phyloP scores from a whole-genome alignment of 2,888 invertebrate species.

The Agrochola lota region DNA sequence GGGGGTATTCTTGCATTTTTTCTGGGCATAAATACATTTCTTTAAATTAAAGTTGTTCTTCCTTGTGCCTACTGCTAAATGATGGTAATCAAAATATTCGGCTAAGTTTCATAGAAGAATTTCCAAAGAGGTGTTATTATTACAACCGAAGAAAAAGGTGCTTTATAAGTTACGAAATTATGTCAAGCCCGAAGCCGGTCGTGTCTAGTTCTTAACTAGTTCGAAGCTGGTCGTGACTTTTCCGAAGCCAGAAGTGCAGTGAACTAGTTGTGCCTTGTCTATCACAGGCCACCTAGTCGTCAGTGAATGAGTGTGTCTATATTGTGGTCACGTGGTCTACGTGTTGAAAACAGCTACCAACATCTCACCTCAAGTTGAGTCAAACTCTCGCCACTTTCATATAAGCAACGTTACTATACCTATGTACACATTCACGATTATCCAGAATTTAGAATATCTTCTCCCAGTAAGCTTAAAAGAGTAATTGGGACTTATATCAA shows the following conservation, averaged over 20 bases:
- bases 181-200: not conserved
- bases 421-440: not conserved
- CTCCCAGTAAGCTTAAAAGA: slow-evolving; percentile 6
- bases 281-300: not conserved
- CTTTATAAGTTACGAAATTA: not conserved
- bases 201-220: not conserved
- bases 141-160: not conserved
- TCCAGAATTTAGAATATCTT: slow-evolving; percentile 1
- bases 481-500: slow-evolving; percentile 38
- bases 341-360: not conserved
- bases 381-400: too few relatives aligned
- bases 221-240: not conserved
- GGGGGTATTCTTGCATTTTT: slow-evolving; percentile 64
- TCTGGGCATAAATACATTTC: slow-evolving; percentile 46
- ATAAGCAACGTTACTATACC: not conserved
- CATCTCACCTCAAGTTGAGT: not conserved
- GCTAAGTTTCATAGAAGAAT: not conserved
- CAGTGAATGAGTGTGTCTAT: too few relatives aligned
- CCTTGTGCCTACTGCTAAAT: slow-evolving; percentile 16
- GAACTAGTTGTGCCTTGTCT: not conserved
- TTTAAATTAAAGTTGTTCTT: slow-evolving; percentile 41
- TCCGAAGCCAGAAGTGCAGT: not conserved
- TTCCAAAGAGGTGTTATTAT: not conserved
- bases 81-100: slow-evolving; percentile 13
- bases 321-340: not conserved